These are phyloP conservation scores for Alcedo quadribrachys DNA, from an alignment of 2,797 vertebrate species.

Conservation along the genomic window DNA sequence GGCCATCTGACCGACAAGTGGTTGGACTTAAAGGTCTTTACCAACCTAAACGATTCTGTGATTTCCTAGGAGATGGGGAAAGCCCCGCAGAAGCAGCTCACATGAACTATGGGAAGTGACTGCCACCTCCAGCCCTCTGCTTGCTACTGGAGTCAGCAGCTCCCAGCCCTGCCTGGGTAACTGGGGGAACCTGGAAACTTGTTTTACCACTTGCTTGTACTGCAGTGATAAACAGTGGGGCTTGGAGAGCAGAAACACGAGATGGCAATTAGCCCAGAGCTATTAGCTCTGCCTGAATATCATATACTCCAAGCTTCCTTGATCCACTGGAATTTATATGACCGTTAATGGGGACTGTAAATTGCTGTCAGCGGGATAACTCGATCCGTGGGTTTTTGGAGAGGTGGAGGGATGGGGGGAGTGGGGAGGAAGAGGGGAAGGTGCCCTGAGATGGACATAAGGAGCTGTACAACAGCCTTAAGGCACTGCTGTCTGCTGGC, in stretches of 20 bases:
- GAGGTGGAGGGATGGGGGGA: not conserved
- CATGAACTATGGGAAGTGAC: constrained; percentile 47
- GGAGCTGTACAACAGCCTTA: constrained; percentile 6
- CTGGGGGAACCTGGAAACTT: constrained; percentile 28
- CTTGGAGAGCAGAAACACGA: constrained; percentile 42
- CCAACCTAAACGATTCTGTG: not conserved
- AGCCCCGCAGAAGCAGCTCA: not conserved
- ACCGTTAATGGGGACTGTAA: constrained; percentile 79
- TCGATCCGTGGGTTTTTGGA: not conserved
- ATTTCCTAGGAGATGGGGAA: not conserved
- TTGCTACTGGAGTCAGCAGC: constrained; percentile 25
- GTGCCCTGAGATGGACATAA: not conserved
- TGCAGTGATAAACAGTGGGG: constrained; percentile 48
- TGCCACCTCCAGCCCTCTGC: constrained; percentile 30
- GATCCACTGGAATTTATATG: constrained; percentile 75
- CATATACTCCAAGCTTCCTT: constrained; percentile 58
- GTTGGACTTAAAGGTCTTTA: not conserved
- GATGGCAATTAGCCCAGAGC: constrained; percentile 72
- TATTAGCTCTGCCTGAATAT: constrained; percentile 68
- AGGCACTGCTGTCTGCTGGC: constrained; percentile 53
- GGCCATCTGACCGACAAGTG: too few species aligned
- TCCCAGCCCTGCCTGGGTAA: not conserved
- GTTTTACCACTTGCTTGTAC: constrained; percentile 50
- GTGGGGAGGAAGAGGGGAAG: not conserved
- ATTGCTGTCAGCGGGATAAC: constrained; percentile 80